Evolutionary conservation across 1,140 invertebrate species (phyloP).

Genomic region (Bombus sylvicola): DNA sequence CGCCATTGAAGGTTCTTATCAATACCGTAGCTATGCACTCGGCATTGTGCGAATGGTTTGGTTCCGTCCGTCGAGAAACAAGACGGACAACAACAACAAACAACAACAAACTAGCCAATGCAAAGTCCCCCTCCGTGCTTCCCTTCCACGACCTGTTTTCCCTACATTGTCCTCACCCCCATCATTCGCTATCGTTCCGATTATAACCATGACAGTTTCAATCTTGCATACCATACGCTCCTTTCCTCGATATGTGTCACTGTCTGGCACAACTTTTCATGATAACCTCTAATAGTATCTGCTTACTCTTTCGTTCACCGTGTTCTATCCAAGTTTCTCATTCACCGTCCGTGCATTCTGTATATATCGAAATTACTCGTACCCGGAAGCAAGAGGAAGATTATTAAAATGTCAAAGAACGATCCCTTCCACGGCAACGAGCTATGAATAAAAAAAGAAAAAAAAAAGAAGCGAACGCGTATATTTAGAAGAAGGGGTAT

Average conservation of each 20-base stretch:
- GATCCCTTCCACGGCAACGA: background rate
- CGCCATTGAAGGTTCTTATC: conserved; percentile 60
- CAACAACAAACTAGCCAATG: conserved; percentile 67
- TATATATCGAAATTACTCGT: background rate
- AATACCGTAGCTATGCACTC: conserved; percentile 58
- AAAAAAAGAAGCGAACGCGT: background rate
- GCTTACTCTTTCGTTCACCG: conserved; percentile 9
- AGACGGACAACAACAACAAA: conserved; percentile 66
- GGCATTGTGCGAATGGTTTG: conserved; percentile 61
- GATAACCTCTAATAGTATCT: conserved; percentile 15
- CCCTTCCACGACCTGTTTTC: conserved; percentile 62
- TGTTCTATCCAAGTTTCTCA: background rate
- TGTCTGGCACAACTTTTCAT: conserved; percentile 35
- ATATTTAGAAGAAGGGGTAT: background rate
- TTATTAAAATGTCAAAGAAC: background rate
- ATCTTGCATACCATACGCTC: conserved; percentile 54
- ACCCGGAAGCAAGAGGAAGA: background rate
- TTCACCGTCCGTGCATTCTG: background rate
- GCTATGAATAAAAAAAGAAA: background rate
- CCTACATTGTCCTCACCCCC: conserved; percentile 61
- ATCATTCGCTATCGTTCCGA: conserved; percentile 62
- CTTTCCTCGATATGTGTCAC: conserved; percentile 44
- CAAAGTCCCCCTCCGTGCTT: conserved; percentile 53
- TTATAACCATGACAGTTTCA: conserved; percentile 67
- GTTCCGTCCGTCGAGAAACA: conserved; percentile 59